Evolutionary conservation across 2,113 vertebrate species (phyloP).

Genomic region (Dissostichus mawsoni): DNA sequence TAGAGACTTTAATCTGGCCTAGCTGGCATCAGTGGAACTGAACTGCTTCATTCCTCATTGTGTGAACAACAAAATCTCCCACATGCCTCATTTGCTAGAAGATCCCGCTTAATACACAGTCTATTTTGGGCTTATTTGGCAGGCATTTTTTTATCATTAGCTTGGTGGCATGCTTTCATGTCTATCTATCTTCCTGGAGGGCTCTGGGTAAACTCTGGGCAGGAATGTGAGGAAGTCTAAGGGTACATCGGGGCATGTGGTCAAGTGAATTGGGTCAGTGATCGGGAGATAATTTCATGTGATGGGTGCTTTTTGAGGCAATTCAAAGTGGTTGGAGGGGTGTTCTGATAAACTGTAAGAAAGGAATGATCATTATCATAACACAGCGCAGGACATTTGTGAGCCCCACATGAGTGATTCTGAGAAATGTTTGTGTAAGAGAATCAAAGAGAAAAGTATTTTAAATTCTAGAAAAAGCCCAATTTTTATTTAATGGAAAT

Average conservation of each 20-base stretch:
- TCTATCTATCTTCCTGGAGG: conserved; percentile 32
- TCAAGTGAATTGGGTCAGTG: conserved; percentile 72
- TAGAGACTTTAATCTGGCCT: neutral
- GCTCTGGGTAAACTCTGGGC: conserved; percentile 55
- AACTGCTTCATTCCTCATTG: conserved; percentile 35
- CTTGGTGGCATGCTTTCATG: conserved; percentile 55
- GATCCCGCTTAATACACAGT: conserved; percentile 43
- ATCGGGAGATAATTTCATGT: conserved; percentile 73
- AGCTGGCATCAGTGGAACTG: neutral
- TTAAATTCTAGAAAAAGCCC: neutral
- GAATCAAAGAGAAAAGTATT: neutral
- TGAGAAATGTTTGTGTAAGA: neutral
- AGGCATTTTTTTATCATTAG: conserved; percentile 61
- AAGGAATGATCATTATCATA: conserved; percentile 49
- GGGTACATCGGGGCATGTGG: conserved; percentile 36
- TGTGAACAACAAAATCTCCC: conserved; percentile 37
- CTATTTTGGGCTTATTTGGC: conserved; percentile 68
- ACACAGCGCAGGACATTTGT: neutral
- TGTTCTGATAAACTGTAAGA: conserved; percentile 45
- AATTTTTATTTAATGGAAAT: conserved; percentile 29
- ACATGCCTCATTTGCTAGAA: conserved; percentile 58
- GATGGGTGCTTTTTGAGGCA: conserved; percentile 63
- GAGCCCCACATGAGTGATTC: neutral
- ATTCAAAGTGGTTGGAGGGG: conserved; percentile 39
- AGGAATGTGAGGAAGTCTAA: conserved; percentile 64